These are phyloP conservation scores for Babyrousa celebensis DNA, from an alignment of 2,797 vertebrate genomes.

Conservation along the genomic window DNA sequence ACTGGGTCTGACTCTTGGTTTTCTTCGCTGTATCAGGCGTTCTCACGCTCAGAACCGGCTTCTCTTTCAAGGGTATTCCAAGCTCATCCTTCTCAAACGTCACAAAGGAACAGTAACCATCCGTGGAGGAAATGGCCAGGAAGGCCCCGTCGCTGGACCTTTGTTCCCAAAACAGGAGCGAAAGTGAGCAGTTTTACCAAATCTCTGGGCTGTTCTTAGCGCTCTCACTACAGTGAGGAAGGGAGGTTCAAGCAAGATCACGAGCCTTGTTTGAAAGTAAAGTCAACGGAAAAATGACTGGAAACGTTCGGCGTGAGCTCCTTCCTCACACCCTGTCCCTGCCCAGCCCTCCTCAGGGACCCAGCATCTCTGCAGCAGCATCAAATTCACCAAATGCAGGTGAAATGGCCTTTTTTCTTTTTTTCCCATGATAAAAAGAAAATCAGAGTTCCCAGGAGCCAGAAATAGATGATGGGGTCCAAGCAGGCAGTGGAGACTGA, in stretches of 20 bases:
- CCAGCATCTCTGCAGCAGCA: not conserved
- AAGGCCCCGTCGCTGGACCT: constrained; percentile 98
- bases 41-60: constrained; percentile 92
- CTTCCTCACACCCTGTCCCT: rapidly evolving
- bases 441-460: not conserved
- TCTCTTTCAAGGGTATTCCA: constrained; percentile 95
- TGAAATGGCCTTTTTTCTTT: not conserved
- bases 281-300: rapidly evolving
- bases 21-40: constrained; percentile 93
- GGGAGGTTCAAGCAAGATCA: not conserved
- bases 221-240: not conserved
- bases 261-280: not conserved
- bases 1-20: constrained; percentile 89
- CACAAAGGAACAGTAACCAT: constrained; percentile 98
- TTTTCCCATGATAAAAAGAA: not conserved
- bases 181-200: not conserved
- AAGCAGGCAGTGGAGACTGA: rapidly evolving
- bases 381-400: not conserved
- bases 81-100: constrained; percentile 96
- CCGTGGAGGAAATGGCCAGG: constrained; percentile 98
- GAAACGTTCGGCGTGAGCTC: rapidly evolving
- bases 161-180: constrained; percentile 60
- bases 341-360: not conserved
- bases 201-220: rapidly evolving
- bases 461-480: rapidly evolving